Evolutionary conservation across 2,113 vertebrate genomes (phyloP).

Genomic region (Calcarius ornatus): DNA sequence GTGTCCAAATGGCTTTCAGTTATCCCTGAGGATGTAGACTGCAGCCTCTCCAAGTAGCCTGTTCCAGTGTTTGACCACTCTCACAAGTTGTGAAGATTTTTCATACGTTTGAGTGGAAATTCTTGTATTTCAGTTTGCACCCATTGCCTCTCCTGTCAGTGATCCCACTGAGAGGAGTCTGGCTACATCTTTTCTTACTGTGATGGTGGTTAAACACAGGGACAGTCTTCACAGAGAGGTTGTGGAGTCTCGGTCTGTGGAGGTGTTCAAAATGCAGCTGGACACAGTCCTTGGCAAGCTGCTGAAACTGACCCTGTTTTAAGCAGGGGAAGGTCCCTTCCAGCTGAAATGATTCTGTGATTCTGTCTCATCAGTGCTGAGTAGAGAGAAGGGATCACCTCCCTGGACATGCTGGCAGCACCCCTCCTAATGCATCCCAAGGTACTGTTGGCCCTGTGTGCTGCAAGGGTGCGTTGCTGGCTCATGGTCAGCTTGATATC

Average conservation of each 20-base stretch:
- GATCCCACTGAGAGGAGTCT: not conserved
- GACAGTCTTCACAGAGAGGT: not conserved
- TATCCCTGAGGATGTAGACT: not conserved
- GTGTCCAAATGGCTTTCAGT: not conserved
- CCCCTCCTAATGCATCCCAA: not conserved
- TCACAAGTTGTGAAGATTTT: not conserved
- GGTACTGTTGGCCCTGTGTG: not conserved
- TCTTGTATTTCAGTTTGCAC: not conserved
- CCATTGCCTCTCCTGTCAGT: not conserved
- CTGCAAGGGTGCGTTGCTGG: not conserved
- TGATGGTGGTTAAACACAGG: not conserved
- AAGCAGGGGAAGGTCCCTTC: not conserved
- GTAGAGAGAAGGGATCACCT: not conserved
- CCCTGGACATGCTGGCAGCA: not conserved
- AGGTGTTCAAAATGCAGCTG: not conserved
- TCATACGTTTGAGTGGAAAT: not conserved
- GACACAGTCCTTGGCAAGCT: not conserved
- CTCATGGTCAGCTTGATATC: not conserved
- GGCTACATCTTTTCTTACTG: accelerated
- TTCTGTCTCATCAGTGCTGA: not conserved
- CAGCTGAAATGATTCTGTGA: not conserved
- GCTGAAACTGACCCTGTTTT: not conserved
- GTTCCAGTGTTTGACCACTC: not conserved
- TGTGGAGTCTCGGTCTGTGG: not conserved
- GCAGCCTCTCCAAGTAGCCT: not conserved